Conservation (phyloP, 2,888 invertebrate species). For the Eurytoma adleriae region DNA sequence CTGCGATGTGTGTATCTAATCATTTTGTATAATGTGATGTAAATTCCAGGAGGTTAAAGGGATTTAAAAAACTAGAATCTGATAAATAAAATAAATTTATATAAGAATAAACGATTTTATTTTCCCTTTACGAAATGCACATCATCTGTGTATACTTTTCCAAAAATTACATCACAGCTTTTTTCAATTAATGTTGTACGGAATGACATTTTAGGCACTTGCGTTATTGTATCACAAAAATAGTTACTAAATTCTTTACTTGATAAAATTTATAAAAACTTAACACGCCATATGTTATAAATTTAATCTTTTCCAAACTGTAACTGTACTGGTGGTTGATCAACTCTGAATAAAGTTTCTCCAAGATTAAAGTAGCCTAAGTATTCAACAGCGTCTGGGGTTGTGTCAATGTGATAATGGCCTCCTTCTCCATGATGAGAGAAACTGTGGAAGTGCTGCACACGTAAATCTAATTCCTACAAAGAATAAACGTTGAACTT, state of each 20-base stretch:
- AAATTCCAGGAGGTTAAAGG: background rate
- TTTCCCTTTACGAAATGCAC: slow-evolving; percentile 25
- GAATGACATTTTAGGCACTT: slow-evolving; percentile 51
- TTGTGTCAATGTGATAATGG: slow-evolving; percentile 97
- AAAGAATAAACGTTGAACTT: slow-evolving; percentile 60
- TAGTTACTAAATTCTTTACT: slow-evolving; percentile 9
- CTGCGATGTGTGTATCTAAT: too few relatives aligned
- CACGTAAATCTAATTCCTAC: slow-evolving; percentile 91
- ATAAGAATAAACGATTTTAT: slow-evolving; percentile 44
- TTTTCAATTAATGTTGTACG: slow-evolving; percentile 36
- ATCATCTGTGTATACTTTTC: slow-evolving; percentile 33
- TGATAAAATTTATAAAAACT: slow-evolving; percentile 41
- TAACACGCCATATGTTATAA: slow-evolving; percentile 21
- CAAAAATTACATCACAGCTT: slow-evolving; percentile 30
- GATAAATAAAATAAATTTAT: slow-evolving; percentile 8
- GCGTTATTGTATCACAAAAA: slow-evolving; percentile 18
- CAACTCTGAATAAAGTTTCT: slow-evolving; percentile 84
- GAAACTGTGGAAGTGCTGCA: slow-evolving; percentile 98
- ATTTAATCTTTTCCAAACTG: slow-evolving; percentile 86
- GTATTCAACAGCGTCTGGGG: slow-evolving; percentile 92
- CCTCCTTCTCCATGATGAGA: slow-evolving; percentile 90
- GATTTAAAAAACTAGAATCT: slow-evolving; percentile 21
- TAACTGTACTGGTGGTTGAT: slow-evolving; percentile 83
- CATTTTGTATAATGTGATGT: too few relatives aligned
- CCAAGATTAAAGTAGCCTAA: slow-evolving; percentile 92